Evolutionary conservation across 2,888 invertebrate genomes (phyloP), one percentile per base, ranked within the genome.

Genomic region (Plebejus argus): DNA sequence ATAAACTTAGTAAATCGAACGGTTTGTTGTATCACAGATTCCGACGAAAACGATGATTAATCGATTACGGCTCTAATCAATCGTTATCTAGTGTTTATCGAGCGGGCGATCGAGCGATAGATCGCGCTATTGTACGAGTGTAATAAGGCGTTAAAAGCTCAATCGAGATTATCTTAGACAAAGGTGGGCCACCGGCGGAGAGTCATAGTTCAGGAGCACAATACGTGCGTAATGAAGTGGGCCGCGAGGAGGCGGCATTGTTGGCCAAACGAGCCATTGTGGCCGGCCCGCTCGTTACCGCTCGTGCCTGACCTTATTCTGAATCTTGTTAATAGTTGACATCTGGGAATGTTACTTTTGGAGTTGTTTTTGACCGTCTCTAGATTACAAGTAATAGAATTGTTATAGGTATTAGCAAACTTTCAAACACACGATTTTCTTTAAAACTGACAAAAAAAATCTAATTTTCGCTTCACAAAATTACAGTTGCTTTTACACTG

Each of bases 141-240:
- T 39, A 76, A 79, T 76, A 75, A 79, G 28, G 70, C 79, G 79
- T 79, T 80, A 79, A 78, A 78, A 78, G 78, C 70, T 76, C 12
- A 15, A 80, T 76, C 78, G 85, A 84, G 82, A 83, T 82, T 83
- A 74, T 53, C 74, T 74, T 49, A 49, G 74, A 74, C 85, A 86
- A 85, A 86, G 87, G 85, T 83, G 88, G 88, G 85, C 88, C 90
- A 85, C 86, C 88, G 85, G 85, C 84, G 90, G 83, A 84, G 87
- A 90, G 90, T 89, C 89, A 86, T 85, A 84, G 86, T 81, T 83
- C 83, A 84, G 84, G 84, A 80, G 82, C 81, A 94, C 94, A 94
- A 94, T 94, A 91, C 88, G 84, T 90, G 93, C 94, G 94, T 94
- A 94, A 94, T 94, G 94, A 94, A 94, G 94, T 93, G 91, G 90